A percentile compares a stretch with the other conserved stretches of the same genome.
Conservation (phyloP, 2,113 vertebrate genomes). For the Cephalophus harveyi region DNA sequence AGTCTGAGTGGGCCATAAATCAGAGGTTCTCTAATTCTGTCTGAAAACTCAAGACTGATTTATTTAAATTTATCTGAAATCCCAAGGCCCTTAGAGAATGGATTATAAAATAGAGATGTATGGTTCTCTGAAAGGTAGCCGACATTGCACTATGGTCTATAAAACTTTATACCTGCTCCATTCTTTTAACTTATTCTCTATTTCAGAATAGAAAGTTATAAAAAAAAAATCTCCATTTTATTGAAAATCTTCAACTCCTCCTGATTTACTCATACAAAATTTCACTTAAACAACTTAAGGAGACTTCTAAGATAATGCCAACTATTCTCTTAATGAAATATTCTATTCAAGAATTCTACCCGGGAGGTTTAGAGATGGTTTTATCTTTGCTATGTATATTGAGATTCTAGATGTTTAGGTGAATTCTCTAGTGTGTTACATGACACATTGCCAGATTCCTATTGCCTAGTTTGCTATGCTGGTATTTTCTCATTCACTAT, state of each 20-base stretch:
- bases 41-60: constrained; percentile 70
- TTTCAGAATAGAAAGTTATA: not conserved
- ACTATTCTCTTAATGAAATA: not conserved
- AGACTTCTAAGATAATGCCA: not conserved
- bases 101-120: constrained; percentile 63
- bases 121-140: not conserved
- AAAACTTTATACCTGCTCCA: not conserved
- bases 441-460: not conserved
- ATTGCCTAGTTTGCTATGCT: not conserved
- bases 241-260: not conserved
- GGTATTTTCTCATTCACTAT: constrained; percentile 14
- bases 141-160: not conserved
- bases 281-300: not conserved
- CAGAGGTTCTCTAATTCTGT: constrained; percentile 65
- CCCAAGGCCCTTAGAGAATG: constrained; percentile 32
- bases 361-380: not conserved
- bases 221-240: not conserved
- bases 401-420: not conserved
- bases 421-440: not conserved
- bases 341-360: not conserved
- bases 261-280: not conserved
- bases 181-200: not conserved
- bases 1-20: constrained; percentile 61
- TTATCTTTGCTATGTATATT: not conserved
- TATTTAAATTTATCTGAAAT: constrained; percentile 68